These are phyloP conservation scores for Ctenoplectra terminalis DNA, from an alignment of 1,140 invertebrate species.

Conservation along the genomic window DNA sequence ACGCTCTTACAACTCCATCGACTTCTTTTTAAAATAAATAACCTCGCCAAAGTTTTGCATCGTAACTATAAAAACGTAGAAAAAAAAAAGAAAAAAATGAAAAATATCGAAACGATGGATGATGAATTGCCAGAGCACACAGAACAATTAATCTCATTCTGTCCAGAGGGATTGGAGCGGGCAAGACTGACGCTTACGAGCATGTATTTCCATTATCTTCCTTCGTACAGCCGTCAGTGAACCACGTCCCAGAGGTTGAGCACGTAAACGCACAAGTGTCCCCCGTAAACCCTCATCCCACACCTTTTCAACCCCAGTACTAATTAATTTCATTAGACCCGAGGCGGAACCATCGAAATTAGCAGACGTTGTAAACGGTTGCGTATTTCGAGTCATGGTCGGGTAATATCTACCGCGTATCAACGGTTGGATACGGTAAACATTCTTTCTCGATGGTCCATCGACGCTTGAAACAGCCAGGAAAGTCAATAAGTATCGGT, in stretches of 20 bases:
- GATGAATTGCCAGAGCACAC: no score
- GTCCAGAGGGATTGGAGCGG: no score
- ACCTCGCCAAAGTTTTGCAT: no score
- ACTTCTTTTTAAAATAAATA: no score
- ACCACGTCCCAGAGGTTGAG: neutral
- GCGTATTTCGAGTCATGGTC: neutral
- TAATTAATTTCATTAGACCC: conserved; percentile 26
- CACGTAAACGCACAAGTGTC: no score
- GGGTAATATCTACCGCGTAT: neutral
- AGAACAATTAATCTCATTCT: neutral
- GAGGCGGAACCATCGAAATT: neutral
- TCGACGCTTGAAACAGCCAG: neutral
- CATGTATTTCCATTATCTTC: neutral
- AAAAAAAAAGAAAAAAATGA: no score
- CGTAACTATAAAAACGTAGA: no score
- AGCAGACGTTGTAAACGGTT: neutral
- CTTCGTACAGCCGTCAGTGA: neutral
- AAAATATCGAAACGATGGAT: no score
- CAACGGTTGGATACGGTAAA: no score
- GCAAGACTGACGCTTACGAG: neutral
- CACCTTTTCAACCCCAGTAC: neutral
- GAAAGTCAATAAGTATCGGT: conserved; percentile 29
- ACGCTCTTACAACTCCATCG: no score
- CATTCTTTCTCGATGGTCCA: conserved; percentile 5
- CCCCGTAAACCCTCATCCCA: neutral